Base-by-base conservation (phyloP, 2,797 vertebrate species). In the Eulemur mongoz region DNA sequence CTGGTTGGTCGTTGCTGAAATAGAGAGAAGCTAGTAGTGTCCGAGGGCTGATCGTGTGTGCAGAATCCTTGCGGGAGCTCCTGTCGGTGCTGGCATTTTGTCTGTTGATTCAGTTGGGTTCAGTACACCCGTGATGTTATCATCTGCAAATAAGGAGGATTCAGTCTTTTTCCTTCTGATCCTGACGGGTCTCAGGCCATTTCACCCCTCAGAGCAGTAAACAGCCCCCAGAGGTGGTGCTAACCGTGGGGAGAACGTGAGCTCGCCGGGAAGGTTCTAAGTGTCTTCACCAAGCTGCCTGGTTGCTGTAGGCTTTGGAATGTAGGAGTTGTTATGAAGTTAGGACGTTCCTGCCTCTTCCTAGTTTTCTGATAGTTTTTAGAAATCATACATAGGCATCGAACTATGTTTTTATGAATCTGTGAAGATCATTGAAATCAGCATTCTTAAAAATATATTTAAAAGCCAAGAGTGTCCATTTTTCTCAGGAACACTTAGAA, bases 401-500 rank as follows among this genome's bases (percentile, higher is more conserved):
- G 1, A 75, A 35, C 50, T 87, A 25, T 75, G 7, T 54, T 93
- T 76, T 80, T 61, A 67, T 91, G 17, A 84, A 80, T 87, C 50
- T 57, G 40, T 43, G 67, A 82, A 94, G 32, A 88, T 67, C 69
- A 80, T 30, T 80, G 78, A 85, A 75, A 76, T 65, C 80, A 75
- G 3, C n/a, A 43, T 93, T 86, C 59, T 50, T 69, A 61, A 87
- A 96, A 45, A 78, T 25, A 32, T 18, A n/a, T 82, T 82, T 83
- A 78, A 86, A 81, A 70, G 57, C 27, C 12, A 69, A 72, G 6
- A 38, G 1, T 57, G 7, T 40, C 38, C 30, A 38, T 65, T 78
- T 90, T 85, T 78, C 75, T 93, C 67, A 65, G 35, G 30, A 95
- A 86, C 30, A 89, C 15, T 59, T 86, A 38, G 50, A 80, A 78